phyloP scores from a whole-genome alignment of 2,113 vertebrate genomes.

The Telmatochromis bifrenatus region DNA sequence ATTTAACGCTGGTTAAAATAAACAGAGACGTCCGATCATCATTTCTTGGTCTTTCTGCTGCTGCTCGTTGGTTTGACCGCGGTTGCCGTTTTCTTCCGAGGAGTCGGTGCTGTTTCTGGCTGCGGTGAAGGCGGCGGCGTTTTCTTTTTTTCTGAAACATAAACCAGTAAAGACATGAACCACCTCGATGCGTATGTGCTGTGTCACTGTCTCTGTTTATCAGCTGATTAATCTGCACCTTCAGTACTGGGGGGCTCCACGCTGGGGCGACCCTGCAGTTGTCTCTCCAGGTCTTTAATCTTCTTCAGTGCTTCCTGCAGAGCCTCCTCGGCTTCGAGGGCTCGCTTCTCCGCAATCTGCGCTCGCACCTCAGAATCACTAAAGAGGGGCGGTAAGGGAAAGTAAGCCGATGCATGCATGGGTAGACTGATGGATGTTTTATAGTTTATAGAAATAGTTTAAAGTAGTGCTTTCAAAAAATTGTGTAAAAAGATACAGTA shows the following conservation, averaged over 20 bases:
- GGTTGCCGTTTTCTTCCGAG: constrained; percentile 5
- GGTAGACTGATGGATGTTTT: background rate
- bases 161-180: background rate
- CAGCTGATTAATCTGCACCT: background rate
- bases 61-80: constrained; percentile 31
- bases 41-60: constrained; percentile 51
- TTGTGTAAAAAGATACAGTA: accelerated
- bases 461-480: background rate
- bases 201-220: background rate
- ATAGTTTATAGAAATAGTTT: background rate
- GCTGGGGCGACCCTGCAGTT: constrained; percentile 35
- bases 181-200: background rate
- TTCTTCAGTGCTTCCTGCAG: constrained; percentile 73
- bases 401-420: background rate
- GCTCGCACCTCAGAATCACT: constrained; percentile 64
- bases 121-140: background rate
- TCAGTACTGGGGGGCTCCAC: constrained; percentile 7
- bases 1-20: background rate
- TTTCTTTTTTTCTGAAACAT: constrained; percentile 39
- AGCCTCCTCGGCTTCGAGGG: constrained; percentile 71
- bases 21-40: background rate
- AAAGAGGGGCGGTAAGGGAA: background rate
- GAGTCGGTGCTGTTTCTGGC: background rate
- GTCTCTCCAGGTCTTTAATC: constrained; percentile 73
- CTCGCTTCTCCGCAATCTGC: constrained; percentile 70